Evolutionary conservation across 1,140 invertebrate genomes (phyloP), one percentile per base, ranked within the genome.

Genomic region (Drosophila mauritiana): DNA sequence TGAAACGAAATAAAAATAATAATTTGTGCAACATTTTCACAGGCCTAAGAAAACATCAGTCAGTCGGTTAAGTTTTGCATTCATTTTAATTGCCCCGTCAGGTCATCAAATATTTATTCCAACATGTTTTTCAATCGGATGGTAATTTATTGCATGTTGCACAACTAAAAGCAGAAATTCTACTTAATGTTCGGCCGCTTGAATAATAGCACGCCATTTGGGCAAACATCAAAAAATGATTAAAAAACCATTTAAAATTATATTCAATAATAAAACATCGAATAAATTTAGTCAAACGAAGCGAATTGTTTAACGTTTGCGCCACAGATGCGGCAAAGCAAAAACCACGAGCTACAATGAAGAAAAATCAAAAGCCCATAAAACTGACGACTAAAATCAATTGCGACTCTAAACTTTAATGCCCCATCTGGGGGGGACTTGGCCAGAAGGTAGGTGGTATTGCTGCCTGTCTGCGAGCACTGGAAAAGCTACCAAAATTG

Each of bases 351-450:
- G 36, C 40, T 56, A 56, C 73, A 77, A 77, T 58, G 55, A 68
- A 67, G 34, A 49, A 85, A 85, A 85, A 86, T 86, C 78, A 86
- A 83, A 89, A 84, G 75, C 65, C 80, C 76, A 89, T 88, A 83
- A 88, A 88, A 84, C 76, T 84, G 84, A 88, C 84, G 84, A 88
- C 84, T 84, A 89, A 88, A 88, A 88, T 88, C 84, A 88, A 88
- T 88, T 88, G 84, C 79, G 75, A 83, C 72, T 68, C 73, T 88
- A 89, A 88, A 78, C 83, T 88, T 88, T 82, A 80, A 88, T 78
- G 58, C 79, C 63, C 74, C 78, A 65, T 13, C n/a, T 17, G 6
- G 49, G 10, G 55, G 64, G n/a, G 42, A 69, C 51, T 31, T 69
- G 57, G 72, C 36, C 34, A 12, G 36, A 69, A 43, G 36, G 51